phyloP scores from a whole-genome alignment of 2,888 invertebrate species.

The Ceramica pisi region DNA sequence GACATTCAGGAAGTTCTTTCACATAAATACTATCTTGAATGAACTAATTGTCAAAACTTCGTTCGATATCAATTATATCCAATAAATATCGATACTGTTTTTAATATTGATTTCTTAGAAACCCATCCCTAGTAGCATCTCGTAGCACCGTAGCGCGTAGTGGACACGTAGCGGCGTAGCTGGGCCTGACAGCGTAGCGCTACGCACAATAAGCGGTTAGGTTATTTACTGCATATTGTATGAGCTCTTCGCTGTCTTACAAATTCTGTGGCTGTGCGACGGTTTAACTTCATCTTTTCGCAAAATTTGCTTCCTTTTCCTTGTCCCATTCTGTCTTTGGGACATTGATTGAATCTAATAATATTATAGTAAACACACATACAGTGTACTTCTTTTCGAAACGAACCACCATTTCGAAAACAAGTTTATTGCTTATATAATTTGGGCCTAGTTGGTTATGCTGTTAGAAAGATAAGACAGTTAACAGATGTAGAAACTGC shows the following conservation, averaged over 20 bases:
- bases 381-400: neutral
- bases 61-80: too few relatives aligned
- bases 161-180: slow-evolving; percentile 49
- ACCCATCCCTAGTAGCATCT: slow-evolving; percentile 4
- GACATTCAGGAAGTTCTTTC: too few relatives aligned
- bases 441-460: too few relatives aligned
- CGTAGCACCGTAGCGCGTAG: slow-evolving; percentile 42
- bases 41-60: too few relatives aligned
- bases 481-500: too few relatives aligned
- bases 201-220: slow-evolving; percentile 60
- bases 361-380: neutral
- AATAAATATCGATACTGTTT: too few relatives aligned
- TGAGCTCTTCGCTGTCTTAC: slow-evolving; percentile 42
- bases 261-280: slow-evolving; percentile 34
- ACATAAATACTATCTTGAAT: too few relatives aligned
- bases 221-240: slow-evolving; percentile 66
- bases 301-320: slow-evolving; percentile 14
- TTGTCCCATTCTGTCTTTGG: neutral
- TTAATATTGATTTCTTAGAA: neutral
- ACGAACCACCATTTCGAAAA: too few relatives aligned
- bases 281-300: slow-evolving; percentile 25
- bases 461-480: too few relatives aligned
- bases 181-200: slow-evolving; percentile 52
- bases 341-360: neutral
- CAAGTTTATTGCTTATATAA: too few relatives aligned